These are phyloP conservation scores for Pristionchus arcanus DNA, from an alignment of 2,888 invertebrate genomes.

Conservation along the genomic window DNA sequence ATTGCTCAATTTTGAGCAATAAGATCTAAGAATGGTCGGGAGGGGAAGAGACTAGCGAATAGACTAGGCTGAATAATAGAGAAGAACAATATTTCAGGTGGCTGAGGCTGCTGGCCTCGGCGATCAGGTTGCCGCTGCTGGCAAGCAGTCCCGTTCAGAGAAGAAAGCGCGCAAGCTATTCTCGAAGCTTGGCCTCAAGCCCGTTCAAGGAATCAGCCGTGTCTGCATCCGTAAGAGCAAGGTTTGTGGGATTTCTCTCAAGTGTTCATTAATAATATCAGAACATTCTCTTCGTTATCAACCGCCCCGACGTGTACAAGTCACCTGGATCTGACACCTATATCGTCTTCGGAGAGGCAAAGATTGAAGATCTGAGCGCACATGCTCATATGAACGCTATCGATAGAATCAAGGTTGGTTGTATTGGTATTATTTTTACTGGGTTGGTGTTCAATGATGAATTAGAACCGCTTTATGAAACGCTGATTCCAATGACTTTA, in stretches of 20 bases:
- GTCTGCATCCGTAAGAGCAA: constrained; percentile 99
- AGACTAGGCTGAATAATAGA: not conserved
- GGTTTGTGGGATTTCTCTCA: not conserved
- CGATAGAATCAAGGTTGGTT: constrained; percentile 93
- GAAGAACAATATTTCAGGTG: not conserved
- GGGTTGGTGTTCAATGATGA: not conserved
- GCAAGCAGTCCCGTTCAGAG: constrained; percentile 97
- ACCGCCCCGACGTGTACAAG: constrained; percentile 97
- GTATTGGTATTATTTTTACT: not conserved
- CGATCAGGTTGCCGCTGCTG: constrained; percentile 75
- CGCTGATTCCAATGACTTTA: not conserved
- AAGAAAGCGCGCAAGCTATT: constrained; percentile 99
- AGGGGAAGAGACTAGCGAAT: too few species aligned
- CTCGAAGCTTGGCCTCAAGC: constrained; percentile 96
- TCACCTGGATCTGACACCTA: constrained; percentile 99
- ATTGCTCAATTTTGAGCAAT: not conserved
- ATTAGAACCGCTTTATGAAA: constrained; percentile 28
- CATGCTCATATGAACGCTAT: constrained; percentile 94
- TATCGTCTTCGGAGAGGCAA: constrained; percentile 99
- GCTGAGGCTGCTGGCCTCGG: constrained; percentile 75
- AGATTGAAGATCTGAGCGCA: constrained; percentile 99
- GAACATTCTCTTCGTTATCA: constrained; percentile 98
- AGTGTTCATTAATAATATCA: not conserved
- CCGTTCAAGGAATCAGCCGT: constrained; percentile 90
- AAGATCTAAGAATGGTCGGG: not conserved